Base-by-base conservation (phyloP, 2,888 invertebrate species). In the Anodontia alba region DNA sequence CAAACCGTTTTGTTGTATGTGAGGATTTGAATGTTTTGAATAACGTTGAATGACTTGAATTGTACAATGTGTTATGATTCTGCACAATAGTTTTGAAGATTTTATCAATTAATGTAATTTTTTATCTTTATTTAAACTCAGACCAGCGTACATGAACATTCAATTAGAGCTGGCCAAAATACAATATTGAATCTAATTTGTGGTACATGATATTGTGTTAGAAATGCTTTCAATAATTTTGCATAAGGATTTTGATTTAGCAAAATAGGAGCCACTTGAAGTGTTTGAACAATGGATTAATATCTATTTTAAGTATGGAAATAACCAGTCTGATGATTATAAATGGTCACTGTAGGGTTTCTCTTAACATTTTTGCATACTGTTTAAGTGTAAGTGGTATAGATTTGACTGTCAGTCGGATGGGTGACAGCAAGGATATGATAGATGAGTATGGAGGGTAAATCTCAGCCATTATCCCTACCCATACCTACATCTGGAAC, bases 251-350 rank as follows among this genome's bases (percentile, higher is more conserved):
- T 26, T 26, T n/a, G 2, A 20, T 54, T 33, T 62, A 8, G n/a
- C 62, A 62, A 62, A n/a, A 62, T 33, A 33, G 62, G 62, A 62
- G 43, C 51, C 69, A 57, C 67, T 49, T 66, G 12, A 49, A 72
- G 57, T 78, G 78, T 69, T 78, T 78, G 67, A 38, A 31, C 57
- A 78, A 73, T 42, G 68, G 73, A 57, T 78, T 78, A 78, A 43
- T 36, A 62, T 62, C 42, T 29, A 68, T 62, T 62, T 38, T 62
- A 12, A 20, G 33, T 29, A 62, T 62, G 33, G 23, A 33, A 33
- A n/a, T 62, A 29, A 20, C 33, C 8, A 62, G 33, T 26, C 33
- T 33, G 23, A 62, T 17, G 29, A 17, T 62, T 33, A 12, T 62
- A 33, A 12, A 62, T 62, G 62, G 23, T 62, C 23, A 10, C 33